Percentiles rank a stretch among this genome's conserved stretches.
Conservation (phyloP, 1,140 invertebrate species). For the Pseudachorutes palmiensis region DNA sequence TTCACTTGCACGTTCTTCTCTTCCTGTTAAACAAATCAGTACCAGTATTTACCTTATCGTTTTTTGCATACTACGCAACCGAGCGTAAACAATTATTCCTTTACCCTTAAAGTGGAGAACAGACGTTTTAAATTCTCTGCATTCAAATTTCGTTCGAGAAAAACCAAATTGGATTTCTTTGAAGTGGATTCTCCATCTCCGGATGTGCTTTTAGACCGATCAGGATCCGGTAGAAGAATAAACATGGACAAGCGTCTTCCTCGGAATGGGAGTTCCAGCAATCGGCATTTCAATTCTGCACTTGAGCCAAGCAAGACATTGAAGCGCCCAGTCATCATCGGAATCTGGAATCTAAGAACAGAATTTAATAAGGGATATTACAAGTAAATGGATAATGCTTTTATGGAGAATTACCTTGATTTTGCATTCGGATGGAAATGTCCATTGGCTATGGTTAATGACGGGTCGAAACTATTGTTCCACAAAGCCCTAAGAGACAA, state of each 20-base stretch:
- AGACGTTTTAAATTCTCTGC: constrained; percentile 41
- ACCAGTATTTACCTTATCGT: neutral
- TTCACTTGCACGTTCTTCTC: constrained; percentile 27
- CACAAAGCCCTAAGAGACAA: constrained; percentile 39
- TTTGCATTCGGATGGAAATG: constrained; percentile 39
- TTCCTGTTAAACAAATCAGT: constrained; percentile 32
- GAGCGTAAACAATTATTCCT: too few relatives aligned
- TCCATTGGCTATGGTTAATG: constrained; percentile 40
- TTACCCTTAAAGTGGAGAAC: constrained; percentile 41
- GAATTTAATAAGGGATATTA: too few relatives aligned
- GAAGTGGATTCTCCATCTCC: constrained; percentile 6
- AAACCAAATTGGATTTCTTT: constrained; percentile 17
- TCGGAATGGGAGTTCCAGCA: constrained; percentile 42
- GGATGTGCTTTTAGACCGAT: constrained; percentile 15
- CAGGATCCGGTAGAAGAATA: constrained; percentile 42
- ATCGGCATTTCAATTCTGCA: constrained; percentile 39
- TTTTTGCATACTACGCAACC: neutral
- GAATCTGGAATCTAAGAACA: constrained; percentile 40
- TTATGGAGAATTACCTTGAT: constrained; percentile 8
- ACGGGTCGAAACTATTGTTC: constrained; percentile 41
- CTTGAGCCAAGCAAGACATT: constrained; percentile 41
- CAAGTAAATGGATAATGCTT: neutral
- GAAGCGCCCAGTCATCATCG: constrained; percentile 43
- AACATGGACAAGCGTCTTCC: constrained; percentile 40
- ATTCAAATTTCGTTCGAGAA: constrained; percentile 40